These are phyloP conservation scores for Antidorcas marsupialis DNA, from an alignment of 2,113 vertebrate species.

Conservation along the genomic window DNA sequence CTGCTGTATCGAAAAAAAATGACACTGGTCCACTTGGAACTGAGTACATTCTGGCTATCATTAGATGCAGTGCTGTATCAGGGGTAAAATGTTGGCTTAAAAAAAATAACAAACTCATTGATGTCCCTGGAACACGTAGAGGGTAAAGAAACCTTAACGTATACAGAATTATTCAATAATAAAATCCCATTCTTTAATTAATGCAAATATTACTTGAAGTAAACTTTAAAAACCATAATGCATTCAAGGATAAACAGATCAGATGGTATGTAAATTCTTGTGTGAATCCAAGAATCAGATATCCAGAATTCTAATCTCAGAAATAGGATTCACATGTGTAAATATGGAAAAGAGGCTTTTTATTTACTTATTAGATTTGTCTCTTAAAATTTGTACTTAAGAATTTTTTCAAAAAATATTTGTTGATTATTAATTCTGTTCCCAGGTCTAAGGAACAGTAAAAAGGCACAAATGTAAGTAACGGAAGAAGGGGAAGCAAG, in stretches of 20 bases:
- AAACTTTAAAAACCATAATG: conserved; percentile 36
- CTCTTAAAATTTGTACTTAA: background rate
- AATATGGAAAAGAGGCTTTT: background rate
- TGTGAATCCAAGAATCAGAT: background rate
- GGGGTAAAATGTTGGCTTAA: background rate
- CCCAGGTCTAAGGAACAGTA: background rate
- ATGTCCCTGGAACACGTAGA: background rate
- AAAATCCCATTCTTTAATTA: conserved; percentile 31
- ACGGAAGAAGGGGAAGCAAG: background rate
- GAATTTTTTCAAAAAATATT: conserved; percentile 8
- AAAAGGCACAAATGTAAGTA: conserved; percentile 10
- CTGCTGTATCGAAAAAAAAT: conserved; percentile 10
- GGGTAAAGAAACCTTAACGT: background rate
- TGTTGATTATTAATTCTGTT: background rate
- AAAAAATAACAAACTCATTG: conserved; percentile 30
- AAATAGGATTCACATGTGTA: conserved; percentile 4
- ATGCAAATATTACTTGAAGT: conserved; percentile 24
- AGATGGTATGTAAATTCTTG: background rate
- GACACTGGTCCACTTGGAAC: background rate
- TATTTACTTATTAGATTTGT: background rate
- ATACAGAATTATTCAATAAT: conserved; percentile 1
- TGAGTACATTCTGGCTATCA: conserved; percentile 25
- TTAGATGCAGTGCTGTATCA: background rate
- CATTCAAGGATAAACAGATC: background rate
- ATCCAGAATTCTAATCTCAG: background rate